Evolutionary conservation across 2,888 invertebrate species (phyloP).

Genomic region (Nephrotoma flavescens): DNA sequence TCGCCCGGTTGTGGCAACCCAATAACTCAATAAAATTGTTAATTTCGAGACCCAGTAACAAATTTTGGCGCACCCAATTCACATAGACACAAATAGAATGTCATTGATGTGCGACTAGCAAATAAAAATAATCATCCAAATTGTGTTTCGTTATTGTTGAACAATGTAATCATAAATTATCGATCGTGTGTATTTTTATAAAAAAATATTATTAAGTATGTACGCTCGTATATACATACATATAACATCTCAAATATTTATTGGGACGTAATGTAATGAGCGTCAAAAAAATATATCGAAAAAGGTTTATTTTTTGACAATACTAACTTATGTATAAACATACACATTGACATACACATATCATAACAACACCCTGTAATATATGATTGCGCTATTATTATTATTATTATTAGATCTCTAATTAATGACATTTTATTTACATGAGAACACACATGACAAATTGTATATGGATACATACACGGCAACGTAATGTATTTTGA

Average conservation of each 20-base stretch:
- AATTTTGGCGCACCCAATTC: background rate
- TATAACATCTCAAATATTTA: background rate
- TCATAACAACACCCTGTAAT: background rate
- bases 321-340: background rate
- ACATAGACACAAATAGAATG: background rate
- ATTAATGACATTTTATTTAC: background rate
- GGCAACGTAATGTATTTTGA: background rate
- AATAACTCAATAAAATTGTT: background rate
- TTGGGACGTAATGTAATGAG: background rate
- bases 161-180: background rate
- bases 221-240: background rate
- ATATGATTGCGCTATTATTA: background rate
- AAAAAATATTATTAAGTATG: background rate
- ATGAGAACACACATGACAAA: background rate
- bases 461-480: background rate
- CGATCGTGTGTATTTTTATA: background rate
- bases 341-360: background rate
- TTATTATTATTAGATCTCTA: background rate
- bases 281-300: background rate
- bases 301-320: background rate
- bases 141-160: background rate
- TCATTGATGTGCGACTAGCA: background rate
- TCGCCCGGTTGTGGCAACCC: background rate
- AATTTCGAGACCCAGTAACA: background rate
- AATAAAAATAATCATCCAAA: background rate